Base-by-base conservation (phyloP, 2,113 vertebrate species). In the Lepisosteus oculatus region DNA sequence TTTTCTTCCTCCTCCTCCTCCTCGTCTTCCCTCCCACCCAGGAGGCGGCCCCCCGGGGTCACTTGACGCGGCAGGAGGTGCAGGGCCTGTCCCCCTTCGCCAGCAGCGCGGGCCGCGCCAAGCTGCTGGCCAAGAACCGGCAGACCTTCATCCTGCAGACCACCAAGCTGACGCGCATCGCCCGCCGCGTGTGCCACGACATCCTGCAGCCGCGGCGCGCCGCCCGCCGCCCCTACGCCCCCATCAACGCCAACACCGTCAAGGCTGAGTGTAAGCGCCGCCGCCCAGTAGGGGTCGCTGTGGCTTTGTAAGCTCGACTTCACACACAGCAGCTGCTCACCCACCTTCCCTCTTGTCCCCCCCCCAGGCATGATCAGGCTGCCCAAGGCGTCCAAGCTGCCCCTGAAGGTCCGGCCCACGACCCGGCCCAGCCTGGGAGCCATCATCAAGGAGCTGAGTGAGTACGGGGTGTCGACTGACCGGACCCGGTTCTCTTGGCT, bases 61-160 rank as follows among this genome's bases (percentile, higher is more conserved):
- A 96, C 79, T 90, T 95, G 82, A 95, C 94, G 2, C 93, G 96
- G 14, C 95, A 95, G 45, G 96, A 97, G 76, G 93, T 93, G 56
- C 96, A 96, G 59, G 95, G 95, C 72, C 79, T 97, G 71, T 96
- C 95, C 0, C 95, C 95, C 0, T 97, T 96, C 67, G 94, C 95
- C 1, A 96, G 92, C 76, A 95, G 93, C 0, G 95, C 95, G 69
- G 96, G 95, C 5, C 89, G 96, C 41, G 95, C 95, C 78, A 98
- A 97, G 13, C 87, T 98, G 61, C 85, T 98, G 81, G 96, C 95
- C 61, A 98, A 98, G 80, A 98, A 98, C 85, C 93, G 96, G 0
- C 95, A 97, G 77, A 98, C 95, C 0, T 98, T 98, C 81, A 93
- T 98, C 72, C 90, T 97, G 61, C 95, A 97, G 83, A 98, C 96